Evolutionary conservation across 2,797 vertebrate species (phyloP).

Genomic region (Falco biarmicus): DNA sequence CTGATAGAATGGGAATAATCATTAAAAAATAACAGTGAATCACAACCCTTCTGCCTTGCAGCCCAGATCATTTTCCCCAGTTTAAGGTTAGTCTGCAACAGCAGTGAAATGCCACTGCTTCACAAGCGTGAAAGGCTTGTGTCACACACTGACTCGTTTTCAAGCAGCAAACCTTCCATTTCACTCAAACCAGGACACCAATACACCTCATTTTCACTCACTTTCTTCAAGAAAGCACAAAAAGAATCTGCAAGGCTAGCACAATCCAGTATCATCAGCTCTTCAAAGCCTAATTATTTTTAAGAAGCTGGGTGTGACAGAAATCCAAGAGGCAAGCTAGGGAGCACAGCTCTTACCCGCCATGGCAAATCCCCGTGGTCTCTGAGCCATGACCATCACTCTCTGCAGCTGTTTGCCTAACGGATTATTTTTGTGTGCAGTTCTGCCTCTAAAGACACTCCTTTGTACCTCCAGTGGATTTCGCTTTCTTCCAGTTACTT

Average conservation of each 20-base stretch:
- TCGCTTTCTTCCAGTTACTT: neutral
- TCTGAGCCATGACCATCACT: neutral
- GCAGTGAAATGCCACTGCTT: neutral
- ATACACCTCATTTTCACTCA: neutral
- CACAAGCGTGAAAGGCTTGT: neutral
- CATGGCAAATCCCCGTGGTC: neutral
- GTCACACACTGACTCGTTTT: fast-evolving
- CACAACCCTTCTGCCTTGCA: neutral
- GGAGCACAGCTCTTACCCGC: neutral
- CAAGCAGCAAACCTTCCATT: neutral
- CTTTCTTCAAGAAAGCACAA: neutral
- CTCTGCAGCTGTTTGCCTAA: neutral
- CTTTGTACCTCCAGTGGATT: neutral
- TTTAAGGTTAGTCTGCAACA: neutral
- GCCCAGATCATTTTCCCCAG: neutral
- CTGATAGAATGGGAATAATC: neutral
- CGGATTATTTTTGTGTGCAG: neutral
- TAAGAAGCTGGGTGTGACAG: neutral
- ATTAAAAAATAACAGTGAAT: neutral
- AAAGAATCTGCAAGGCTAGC: neutral
- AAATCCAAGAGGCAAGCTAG: neutral
- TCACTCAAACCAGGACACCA: neutral
- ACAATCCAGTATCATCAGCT: neutral
- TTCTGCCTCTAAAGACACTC: neutral
- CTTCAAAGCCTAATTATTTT: neutral